Evolutionary conservation across 2,888 invertebrate species (phyloP), one percentile per base, ranked within the genome.

Genomic region (Pseudeuparius sepicola): DNA sequence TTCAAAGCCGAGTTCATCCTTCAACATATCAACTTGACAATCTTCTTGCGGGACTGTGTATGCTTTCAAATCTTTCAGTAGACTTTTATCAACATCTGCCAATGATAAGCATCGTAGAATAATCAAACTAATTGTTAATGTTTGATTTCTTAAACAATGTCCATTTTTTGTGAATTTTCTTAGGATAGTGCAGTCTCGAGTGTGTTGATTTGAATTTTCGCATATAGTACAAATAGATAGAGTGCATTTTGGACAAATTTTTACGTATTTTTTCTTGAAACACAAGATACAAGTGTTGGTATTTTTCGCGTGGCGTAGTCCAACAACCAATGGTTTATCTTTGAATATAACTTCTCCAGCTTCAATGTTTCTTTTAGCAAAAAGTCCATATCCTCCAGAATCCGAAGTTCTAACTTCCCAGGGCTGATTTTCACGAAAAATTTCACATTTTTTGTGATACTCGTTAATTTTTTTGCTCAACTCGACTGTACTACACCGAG

Each of bases 211-310:
- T 4, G 69, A 67, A 46, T 69, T 66, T 53, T 75, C 68, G 58
- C 86, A 86, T 38, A 60, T 60, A 6, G 74, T 71, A 57, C 87
- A 87, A 24, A 87, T 63, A 11, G 78, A 73, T 47, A 84, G 64
- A 3, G 76, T 73, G 54, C 85, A 86, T 30, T 66, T 68, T 24
- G 67, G 60, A 54, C 85, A 85, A 26, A 52, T 15, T n/a, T 36
- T 40, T 14, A 57, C 36, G 33, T 49, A 68, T 49, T 69, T 51
- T 36, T 59, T 57, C 45, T 67, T 70, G 47, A 69, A 71, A 52
- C 83, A 85, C 45, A 68, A 70, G 2, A 75, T 71, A 57, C 84
- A 84, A 37, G n/a, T n/a, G n/a, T n/a, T n/a, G n/a, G n/a, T n/a
- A 35, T 52, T 53, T 32, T 61, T 61, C 33, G 68, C 65, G 20